Base-by-base conservation (phyloP, 2,888 invertebrate species). In the Chloromyia formosa region DNA sequence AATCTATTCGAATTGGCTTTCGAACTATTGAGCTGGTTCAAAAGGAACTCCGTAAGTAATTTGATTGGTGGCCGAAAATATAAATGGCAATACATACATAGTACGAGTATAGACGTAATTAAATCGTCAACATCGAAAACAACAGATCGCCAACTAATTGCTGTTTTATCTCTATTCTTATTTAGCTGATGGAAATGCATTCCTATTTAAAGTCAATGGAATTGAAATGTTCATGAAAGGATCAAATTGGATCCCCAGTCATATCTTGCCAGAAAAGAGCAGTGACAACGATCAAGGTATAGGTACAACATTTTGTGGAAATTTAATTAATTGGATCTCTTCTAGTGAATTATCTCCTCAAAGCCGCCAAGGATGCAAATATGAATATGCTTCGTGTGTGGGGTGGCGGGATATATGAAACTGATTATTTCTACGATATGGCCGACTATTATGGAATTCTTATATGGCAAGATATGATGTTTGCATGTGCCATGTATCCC, bases 401-500 rank as follows among this genome's bases (percentile, higher is more conserved):
- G 98, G 98, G 98, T 27, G 98, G 98, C n/a, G 98, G 97, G 0
- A 87, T 95, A 0, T 99, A 98, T 81, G 98, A 98, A 82, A 91
- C 92, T 0, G 94, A 97, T 79, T 88, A 89, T 75, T 97, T 98
- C 84, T 99, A 98, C 83, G 87, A 91, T 77, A 83, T 92, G 45
- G 95, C 96, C 74, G 97, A 98, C 82, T 89, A 93, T 81, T 86
- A 93, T 68, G 98, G 98, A 0, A 92, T 98, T 62, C 87, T 98
- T 80, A 91, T 99, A 74, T 99, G 98, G 98, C 98, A 99, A 84
- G 98, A 99, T 84, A 91, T 98, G 82, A 94, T 97, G 92, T 99
- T 97, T 83, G 98, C 97, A 0, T 97, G 96, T 82, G 90, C 94
- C 20, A 93, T 98, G 92, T 99, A 99, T 85, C 98, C 98, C 0